Conservation (phyloP, 1,140 invertebrate species). For the Pristionchus pacificus region DNA sequence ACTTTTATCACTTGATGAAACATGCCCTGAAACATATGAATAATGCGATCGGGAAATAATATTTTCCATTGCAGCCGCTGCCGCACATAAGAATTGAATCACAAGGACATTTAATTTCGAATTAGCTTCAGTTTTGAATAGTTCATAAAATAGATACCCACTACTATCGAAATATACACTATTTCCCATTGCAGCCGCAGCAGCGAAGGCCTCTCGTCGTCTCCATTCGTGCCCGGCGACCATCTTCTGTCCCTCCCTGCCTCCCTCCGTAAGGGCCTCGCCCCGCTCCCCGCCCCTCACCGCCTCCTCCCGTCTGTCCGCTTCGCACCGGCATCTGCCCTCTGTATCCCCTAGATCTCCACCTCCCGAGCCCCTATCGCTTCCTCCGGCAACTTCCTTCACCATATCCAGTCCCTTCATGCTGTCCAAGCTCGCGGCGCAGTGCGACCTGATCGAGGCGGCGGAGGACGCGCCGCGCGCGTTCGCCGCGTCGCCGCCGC, state of each 20-base stretch:
- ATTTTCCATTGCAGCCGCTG: too few species aligned
- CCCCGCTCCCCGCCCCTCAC: neutral
- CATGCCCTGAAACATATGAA: too few species aligned
- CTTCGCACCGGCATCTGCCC: constrained; percentile 2
- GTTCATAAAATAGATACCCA: too few species aligned
- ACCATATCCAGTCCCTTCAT: constrained; percentile 42
- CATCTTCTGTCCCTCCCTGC: neutral
- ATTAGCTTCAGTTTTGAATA: too few species aligned
- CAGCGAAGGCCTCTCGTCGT: constrained; percentile 44
- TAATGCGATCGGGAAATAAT: too few species aligned
- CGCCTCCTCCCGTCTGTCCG: constrained; percentile 22
- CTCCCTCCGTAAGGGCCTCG: constrained; percentile 13
- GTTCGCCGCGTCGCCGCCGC: constrained; percentile 26
- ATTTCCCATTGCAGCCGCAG: constrained; percentile 40
- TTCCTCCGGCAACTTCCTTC: constrained; percentile 26
- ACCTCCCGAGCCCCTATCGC: constrained; percentile 18
- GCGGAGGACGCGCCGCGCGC: constrained; percentile 24
- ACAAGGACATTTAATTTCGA: too few species aligned
- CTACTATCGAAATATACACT: too few species aligned
- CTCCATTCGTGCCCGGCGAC: neutral
- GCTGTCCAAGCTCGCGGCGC: constrained; percentile 47
- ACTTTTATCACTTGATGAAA: too few species aligned
- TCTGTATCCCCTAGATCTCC: constrained; percentile 15
- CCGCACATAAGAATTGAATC: too few species aligned
- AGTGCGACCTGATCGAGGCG: constrained; percentile 36